Percentiles rank a stretch among this genome's conserved stretches.
These are phyloP conservation scores for Chaitophorus viminalis DNA, from an alignment of 2,888 invertebrate species.

Conservation along the genomic window DNA sequence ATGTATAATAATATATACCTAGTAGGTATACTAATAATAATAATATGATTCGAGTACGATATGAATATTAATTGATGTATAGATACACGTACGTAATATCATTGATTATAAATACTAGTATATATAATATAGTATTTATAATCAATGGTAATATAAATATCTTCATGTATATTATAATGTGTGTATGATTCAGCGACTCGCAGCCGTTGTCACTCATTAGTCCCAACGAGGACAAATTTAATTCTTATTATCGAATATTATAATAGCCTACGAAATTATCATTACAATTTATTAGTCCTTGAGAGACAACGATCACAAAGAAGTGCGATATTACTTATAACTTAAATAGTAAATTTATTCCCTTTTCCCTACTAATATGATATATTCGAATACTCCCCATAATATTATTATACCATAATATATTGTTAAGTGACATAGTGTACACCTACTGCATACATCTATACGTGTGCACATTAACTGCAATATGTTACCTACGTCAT, in stretches of 20 bases:
- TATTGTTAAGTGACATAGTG: no score
- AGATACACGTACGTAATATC: no score
- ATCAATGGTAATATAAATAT: no score
- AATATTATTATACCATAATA: no score
- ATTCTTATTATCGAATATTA: conserved; percentile 6
- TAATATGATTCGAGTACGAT: no score
- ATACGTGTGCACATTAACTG: background rate
- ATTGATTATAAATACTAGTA: no score
- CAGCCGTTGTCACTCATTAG: background rate
- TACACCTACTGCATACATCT: background rate
- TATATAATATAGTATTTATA: background rate
- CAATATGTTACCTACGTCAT: background rate
- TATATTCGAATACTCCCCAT: conserved; percentile 25
- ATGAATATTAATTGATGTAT: no score
- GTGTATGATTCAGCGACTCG: background rate
- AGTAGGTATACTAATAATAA: no score
- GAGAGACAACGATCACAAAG: conserved; percentile 34
- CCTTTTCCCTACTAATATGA: no score
- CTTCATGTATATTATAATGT: background rate
- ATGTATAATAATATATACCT: no score
- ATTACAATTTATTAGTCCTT: conserved; percentile 30
- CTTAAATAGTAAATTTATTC: conserved; percentile 11
- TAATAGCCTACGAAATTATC: conserved; percentile 18
- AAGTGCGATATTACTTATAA: background rate
- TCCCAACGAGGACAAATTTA: background rate